These are phyloP conservation scores for Ranitomeya variabilis DNA, from an alignment of 2,113 vertebrate genomes.

Conservation along the genomic window DNA sequence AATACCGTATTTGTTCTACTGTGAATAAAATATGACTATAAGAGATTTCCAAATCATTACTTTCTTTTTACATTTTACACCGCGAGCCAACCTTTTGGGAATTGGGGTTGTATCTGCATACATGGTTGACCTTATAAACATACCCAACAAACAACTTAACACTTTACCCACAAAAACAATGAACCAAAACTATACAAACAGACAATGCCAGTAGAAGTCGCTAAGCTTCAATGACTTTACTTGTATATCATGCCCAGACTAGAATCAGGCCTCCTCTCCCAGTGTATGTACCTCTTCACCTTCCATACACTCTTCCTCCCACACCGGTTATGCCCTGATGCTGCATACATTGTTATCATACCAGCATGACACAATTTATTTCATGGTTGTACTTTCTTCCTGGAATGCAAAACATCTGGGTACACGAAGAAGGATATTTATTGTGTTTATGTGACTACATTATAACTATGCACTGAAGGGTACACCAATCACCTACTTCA, in stretches of 20 bases:
- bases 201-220: neutral
- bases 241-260: neutral
- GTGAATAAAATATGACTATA: no score
- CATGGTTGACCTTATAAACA: no score
- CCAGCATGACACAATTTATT: neutral
- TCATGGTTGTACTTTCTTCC: neutral
- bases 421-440: neutral
- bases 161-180: no score
- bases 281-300: conserved; percentile 8
- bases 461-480: neutral
- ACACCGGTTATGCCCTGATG: neutral
- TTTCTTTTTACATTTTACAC: no score
- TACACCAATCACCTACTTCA: neutral
- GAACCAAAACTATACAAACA: no score
- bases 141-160: no score
- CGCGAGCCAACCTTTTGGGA: no score
- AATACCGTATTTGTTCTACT: no score
- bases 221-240: neutral
- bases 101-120: no score
- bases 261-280: neutral
- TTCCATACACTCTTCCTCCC: neutral
- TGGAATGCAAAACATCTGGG: neutral
- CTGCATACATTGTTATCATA: conserved; percentile 6
- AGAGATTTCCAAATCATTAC: no score
- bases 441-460: neutral